Conservation (phyloP, 2,797 vertebrate species). For the Myotis daubentonii region DNA sequence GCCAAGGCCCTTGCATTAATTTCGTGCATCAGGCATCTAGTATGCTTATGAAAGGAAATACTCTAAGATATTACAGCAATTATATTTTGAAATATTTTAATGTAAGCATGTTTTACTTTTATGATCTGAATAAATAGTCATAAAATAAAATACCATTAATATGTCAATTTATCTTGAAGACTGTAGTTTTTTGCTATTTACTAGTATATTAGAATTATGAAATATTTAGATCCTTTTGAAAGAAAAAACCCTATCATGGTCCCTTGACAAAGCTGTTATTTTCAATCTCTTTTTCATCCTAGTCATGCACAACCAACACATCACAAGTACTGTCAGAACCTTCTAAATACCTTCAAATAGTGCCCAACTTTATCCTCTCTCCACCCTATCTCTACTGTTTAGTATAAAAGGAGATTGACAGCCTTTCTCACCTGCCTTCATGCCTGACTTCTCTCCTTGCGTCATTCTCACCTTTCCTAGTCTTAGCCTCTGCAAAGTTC, state of each 20-base stretch:
- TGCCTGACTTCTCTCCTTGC: neutral
- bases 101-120: neutral
- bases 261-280: neutral
- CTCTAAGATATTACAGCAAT: neutral
- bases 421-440: neutral
- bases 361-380: neutral
- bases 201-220: neutral
- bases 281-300: neutral
- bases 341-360: neutral
- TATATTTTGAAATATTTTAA: neutral
- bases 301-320: neutral
- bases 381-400: neutral
- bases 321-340: neutral
- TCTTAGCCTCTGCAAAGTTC: neutral
- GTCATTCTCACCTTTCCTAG: neutral
- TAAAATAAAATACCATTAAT: neutral
- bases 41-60: neutral
- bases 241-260: neutral
- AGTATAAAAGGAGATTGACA: neutral
- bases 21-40: too few species aligned
- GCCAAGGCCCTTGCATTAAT: too few species aligned
- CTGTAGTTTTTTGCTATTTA: neutral
- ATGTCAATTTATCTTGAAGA: neutral
- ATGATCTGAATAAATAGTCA: neutral
- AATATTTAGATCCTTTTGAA: neutral